Base-by-base conservation (phyloP, 2,113 vertebrate species). In the Acrocephalus kingi region DNA sequence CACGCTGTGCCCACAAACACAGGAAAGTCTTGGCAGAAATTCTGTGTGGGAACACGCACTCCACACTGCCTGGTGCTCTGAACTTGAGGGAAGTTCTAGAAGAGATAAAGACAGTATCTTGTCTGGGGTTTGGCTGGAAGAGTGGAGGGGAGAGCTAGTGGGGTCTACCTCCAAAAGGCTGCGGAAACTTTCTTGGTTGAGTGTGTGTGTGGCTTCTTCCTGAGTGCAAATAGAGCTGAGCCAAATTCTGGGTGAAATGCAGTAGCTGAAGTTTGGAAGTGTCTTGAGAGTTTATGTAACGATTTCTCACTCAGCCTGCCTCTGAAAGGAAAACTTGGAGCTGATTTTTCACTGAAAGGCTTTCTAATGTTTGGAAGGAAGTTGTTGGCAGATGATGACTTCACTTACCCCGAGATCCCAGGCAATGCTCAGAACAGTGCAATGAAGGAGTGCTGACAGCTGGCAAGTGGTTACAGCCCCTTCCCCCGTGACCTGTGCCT, bases 201-300 rank as follows among this genome's bases (percentile, higher is more conserved):
- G 19, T 8, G 17, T 68, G 31, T 46, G 27, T 68, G 58, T 73
- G 24, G 8, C 63, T 95, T 79, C 39, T 68, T 84, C 18, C 72
- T 37, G 46, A 66, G 22, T 55, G 72, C 56, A 87, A 77, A 54
- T 11, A 93, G 37, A 71, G 27, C 55, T n/a, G 51, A 91, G 82
- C 48, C 89, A 91, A 64, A 55, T 78, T 31, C 87, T 33, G 68
- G 27, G 31, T 63, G 78, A 72, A 67, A 56, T 45, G 55, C 27
- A 45, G 52, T 48, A 81, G 72, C 27, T 64, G 68, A 82, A 91
- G 67, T 72, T 64, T 91, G 69, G 89, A 95, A 82, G 43, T 41
- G n/a, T 77, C 46, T 81, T 58, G 33, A 51, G 84, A 92, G 73
- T 83, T 96, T 93, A 71, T 33, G 51, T 74, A 90, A 80, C 30